Base-by-base conservation (phyloP, 35 echinoderm and acorn worm species). In the Heliocidaris tuberculata region DNA sequence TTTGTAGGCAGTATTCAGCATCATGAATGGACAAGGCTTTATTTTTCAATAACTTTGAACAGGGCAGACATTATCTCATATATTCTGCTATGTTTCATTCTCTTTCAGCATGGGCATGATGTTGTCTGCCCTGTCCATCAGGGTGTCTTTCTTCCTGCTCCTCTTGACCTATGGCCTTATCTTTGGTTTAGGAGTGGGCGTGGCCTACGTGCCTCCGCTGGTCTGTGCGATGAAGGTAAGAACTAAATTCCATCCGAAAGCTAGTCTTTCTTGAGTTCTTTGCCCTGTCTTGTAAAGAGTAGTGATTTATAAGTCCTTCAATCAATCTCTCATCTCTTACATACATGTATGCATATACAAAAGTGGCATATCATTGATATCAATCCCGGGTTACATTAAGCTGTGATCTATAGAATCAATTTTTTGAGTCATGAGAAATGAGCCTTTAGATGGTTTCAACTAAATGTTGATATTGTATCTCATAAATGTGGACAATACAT, bases 131-230 rank as follows among this genome's bases (percentile, higher is more conserved):
- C 92, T 98, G 2, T 92, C 95, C 11, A 96, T 98, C 1, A 60
- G 94, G 60, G 32, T 88, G 2, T 98, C 97, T 10, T 98, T 97
- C 85, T 94, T 94, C 24, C 86, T 94, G 71, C 94, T 98, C 19
- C 30, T 95, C n/a, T n/a, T 97, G 16, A 98, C 96, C 32, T 98
- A 98, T 95, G 97, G 97, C 85, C 60, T 98, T 52, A 31, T 97
- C 8, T 95, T 96, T 35, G 97, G 97, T 15, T 48, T 98, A 13
- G 97, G 97, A 35, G 88, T 96, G 13, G 97, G 97, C 13, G 94
- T 98, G n/a, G 96, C 96, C 15, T 98, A 98, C 88, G 95, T 96
- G 29, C 95, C 97, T 48, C 97, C 97, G 27, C 86, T 98, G 31
- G 97, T 97, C 29, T 97, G 96, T 95, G 96, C 94, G 0, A 97